Base-by-base conservation (phyloP, 2,797 vertebrate genomes). In the Pangasius sanitwongsei region DNA sequence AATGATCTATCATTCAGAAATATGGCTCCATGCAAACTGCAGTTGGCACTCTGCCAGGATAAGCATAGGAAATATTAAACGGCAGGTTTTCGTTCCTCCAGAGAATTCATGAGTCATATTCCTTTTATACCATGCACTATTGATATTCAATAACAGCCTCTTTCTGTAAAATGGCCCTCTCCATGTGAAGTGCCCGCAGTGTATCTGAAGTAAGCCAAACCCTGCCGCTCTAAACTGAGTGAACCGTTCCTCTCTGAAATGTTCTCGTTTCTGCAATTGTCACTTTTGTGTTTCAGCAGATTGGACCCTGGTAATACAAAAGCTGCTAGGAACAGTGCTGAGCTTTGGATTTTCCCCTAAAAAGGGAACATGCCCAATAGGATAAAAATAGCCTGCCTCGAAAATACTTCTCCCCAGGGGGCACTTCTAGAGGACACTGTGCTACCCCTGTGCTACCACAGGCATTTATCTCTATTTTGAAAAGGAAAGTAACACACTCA, bases 311-410 rank as follows among this genome's bases (percentile, higher is more conserved):
- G 41, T 91, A 91, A 88, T 93, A 91, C 90, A 89, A 90, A 91
- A 65, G 70, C 83, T 75, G 59, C 59, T 82, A 48, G 48, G 50
- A 84, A 61, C 65, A 74, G 69, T 91, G 90, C 91, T 92, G 91
- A 91, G 89, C 85, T 86, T 65, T 87, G 87, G 82, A 69, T 53
- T 89, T 90, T 67, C 85, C 41, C 78, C 13, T 90, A 67, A 89
- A 92, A 89, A 61, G 63, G 91, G 88, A 87, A 87, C 67, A 81
- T 63, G 61, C 89, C 89, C 89, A 90, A 80, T 85, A 65, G 1
- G 55, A 86, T 93, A 92, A 92, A 92, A 91, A 93, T 93, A 92
- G 84, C 31, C 75, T 70, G 20, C 65, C 65, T 81, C 16, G 37
- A 89, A 89, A 89, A 89, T 80, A 44, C 55, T 83, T 41, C 57